Percentiles rank a stretch among this genome's conserved stretches.
phyloP scores from a whole-genome alignment of 2,888 invertebrate species.

The Hesperia comma region DNA sequence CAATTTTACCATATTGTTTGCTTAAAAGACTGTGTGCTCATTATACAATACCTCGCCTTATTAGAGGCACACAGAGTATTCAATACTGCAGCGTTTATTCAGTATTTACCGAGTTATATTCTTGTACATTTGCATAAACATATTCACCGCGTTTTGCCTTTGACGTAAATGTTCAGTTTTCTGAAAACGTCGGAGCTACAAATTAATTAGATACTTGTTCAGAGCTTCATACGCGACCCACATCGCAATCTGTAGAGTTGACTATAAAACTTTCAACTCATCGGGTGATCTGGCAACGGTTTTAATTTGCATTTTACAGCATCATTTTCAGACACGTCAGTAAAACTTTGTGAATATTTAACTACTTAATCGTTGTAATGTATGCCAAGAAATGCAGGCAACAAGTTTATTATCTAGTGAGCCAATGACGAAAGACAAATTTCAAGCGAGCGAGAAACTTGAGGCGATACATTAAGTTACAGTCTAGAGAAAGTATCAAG shows the following conservation, averaged over 20 bases:
- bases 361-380: too few species aligned
- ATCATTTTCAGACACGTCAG: too few species aligned
- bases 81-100: neutral
- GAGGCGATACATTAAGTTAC: too few species aligned
- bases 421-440: too few species aligned
- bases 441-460: too few species aligned
- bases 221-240: neutral
- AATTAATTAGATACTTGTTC: slow-evolving; percentile 2
- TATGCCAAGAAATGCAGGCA: too few species aligned
- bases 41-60: too few species aligned
- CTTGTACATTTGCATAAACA: neutral
- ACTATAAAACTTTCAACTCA: neutral
- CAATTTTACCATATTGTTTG: too few species aligned
- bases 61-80: neutral
- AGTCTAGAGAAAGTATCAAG: neutral
- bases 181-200: neutral
- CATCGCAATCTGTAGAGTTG: neutral
- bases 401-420: too few species aligned
- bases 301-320: too few species aligned
- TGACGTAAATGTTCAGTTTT: slow-evolving; percentile 8
- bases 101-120: neutral
- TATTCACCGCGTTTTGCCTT: neutral
- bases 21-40: too few species aligned
- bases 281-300: neutral
- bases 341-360: too few species aligned